Conservation (phyloP, 2,888 invertebrate genomes). For the Tenthredo amoena region DNA sequence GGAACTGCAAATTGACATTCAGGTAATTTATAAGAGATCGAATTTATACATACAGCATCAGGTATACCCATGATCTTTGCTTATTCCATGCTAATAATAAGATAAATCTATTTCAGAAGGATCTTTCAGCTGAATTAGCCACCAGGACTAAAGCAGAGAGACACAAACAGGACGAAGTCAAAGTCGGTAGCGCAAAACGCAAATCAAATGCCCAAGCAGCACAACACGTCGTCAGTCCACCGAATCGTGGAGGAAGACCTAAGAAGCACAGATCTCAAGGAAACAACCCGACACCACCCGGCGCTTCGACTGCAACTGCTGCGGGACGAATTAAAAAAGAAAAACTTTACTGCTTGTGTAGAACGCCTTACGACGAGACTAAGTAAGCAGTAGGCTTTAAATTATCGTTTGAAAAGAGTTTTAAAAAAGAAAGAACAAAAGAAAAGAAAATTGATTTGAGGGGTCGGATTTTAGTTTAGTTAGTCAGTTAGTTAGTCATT, state of each 20-base stretch:
- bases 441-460: neutral
- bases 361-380: conserved; percentile 96
- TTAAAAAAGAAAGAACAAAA: neutral
- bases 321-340: conserved; percentile 82
- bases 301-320: conserved; percentile 66
- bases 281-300: conserved; percentile 70
- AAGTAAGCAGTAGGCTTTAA: conserved; percentile 83
- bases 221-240: conserved; percentile 74
- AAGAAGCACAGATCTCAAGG: conserved; percentile 74
- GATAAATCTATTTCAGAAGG: conserved; percentile 80
- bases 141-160: conserved; percentile 86
- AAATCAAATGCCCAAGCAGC: conserved; percentile 79
- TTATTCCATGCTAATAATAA: conserved; percentile 23
- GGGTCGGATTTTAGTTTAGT: neutral
- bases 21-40: conserved; percentile 79
- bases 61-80: neutral
- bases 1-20: conserved; percentile 93
- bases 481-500: neutral
- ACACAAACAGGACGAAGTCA: conserved; percentile 85
- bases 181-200: conserved; percentile 81
- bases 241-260: conserved; percentile 71
- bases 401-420: neutral
- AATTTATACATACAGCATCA: neutral
- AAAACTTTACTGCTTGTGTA: conserved; percentile 94
- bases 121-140: conserved; percentile 87